Conservation (phyloP, 2,113 vertebrate genomes). For the Alectura lathami region DNA sequence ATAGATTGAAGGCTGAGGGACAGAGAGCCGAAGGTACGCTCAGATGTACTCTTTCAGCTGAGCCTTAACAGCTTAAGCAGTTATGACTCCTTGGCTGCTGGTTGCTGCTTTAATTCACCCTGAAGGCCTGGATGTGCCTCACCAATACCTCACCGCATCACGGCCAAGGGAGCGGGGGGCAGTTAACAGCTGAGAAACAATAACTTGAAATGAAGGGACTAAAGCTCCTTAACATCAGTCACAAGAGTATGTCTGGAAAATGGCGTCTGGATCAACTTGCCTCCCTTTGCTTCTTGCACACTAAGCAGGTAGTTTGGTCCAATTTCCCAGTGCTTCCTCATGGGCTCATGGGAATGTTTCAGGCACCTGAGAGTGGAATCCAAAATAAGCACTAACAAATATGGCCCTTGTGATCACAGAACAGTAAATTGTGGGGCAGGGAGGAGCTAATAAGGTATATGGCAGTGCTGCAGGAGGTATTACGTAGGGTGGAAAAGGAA, state of each 20-base stretch:
- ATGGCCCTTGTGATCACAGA: neutral
- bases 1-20: conserved; percentile 1
- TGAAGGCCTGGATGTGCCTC: neutral
- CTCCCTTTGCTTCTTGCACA: neutral
- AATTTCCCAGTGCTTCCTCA: neutral
- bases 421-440: neutral
- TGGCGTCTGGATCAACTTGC: neutral
- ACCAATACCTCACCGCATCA: neutral
- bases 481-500: neutral
- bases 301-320: neutral
- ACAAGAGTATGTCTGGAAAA: neutral
- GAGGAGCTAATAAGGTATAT: neutral
- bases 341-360: neutral
- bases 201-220: conserved; percentile 9
- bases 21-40: neutral
- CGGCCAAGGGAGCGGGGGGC: conserved; percentile 11
- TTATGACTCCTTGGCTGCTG: neutral
- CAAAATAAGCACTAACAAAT: neutral
- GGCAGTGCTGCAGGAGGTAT: neutral
- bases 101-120: neutral
- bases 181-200: conserved; percentile 16
- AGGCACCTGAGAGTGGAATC: neutral
- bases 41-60: neutral
- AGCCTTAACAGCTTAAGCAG: conserved; percentile 29
- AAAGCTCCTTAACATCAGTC: neutral